Conservation (phyloP, 2,888 invertebrate species). For the Timema cristinae region DNA sequence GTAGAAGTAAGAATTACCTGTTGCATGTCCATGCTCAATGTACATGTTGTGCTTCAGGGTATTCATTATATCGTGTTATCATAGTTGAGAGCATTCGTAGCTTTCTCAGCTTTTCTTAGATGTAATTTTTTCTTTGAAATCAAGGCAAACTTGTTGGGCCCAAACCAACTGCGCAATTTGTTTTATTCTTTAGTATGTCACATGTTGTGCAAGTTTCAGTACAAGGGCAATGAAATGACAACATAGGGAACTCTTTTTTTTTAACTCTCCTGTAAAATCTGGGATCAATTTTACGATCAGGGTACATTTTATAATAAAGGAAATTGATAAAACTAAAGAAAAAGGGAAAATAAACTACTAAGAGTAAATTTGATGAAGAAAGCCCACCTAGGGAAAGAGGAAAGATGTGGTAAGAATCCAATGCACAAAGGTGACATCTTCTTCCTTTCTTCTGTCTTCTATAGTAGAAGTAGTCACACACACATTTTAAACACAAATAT, state of each 20-base stretch:
- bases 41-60: slow-evolving; percentile 14
- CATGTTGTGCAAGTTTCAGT: slow-evolving; percentile 4
- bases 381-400: too few species aligned
- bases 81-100: not conserved
- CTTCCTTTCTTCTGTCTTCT: too few species aligned
- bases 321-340: too few species aligned
- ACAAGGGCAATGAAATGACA: slow-evolving; percentile 10
- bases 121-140: slow-evolving; percentile 10
- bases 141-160: slow-evolving; percentile 5
- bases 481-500: too few species aligned
- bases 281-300: slow-evolving; percentile 4
- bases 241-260: slow-evolving; percentile 14
- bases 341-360: too few species aligned
- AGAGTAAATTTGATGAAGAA: too few species aligned
- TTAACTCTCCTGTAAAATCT: slow-evolving; percentile 15
- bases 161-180: slow-evolving; percentile 15
- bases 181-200: slow-evolving; percentile 6
- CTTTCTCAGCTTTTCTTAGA: slow-evolving; percentile 3
- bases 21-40: slow-evolving; percentile 9
- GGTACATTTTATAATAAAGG: slow-evolving; percentile 14
- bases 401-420: too few species aligned
- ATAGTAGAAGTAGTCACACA: too few species aligned
- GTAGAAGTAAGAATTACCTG: slow-evolving; percentile 16
- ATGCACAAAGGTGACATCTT: too few species aligned
- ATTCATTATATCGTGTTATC: not conserved